Percentiles rank a stretch among this genome's conserved stretches.
These are phyloP conservation scores for Drosophila basisetae DNA, from an alignment of 2,888 invertebrate species.

Conservation along the genomic window DNA sequence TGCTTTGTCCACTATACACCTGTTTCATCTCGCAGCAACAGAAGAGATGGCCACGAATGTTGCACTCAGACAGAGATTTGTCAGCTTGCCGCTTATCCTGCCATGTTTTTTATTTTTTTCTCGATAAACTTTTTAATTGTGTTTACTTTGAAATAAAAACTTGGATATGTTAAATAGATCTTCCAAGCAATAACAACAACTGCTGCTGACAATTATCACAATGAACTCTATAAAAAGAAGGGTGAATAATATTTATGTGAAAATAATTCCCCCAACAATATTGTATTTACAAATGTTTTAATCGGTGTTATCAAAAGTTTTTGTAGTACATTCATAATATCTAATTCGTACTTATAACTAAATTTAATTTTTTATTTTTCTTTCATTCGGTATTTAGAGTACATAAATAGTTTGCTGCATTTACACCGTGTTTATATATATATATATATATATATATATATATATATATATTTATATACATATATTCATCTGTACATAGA, in stretches of 20 bases:
- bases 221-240: neutral
- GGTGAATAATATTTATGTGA: neutral
- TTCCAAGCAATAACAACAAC: neutral
- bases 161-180: neutral
- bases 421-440: slow-evolving; percentile 36
- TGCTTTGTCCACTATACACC: no score
- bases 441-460: slow-evolving; percentile 11
- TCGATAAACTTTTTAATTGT: neutral
- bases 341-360: slow-evolving; percentile 59
- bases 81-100: slow-evolving; percentile 7
- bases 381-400: slow-evolving; percentile 44
- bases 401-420: slow-evolving; percentile 51
- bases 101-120: slow-evolving; percentile 9
- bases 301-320: slow-evolving; percentile 60
- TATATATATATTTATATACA: slow-evolving; percentile 18
- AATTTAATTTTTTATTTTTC: slow-evolving; percentile 42
- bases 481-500: slow-evolving; percentile 42
- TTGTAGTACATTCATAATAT: slow-evolving; percentile 55
- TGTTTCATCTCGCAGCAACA: slow-evolving; percentile 2
- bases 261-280: neutral
- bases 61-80: no score
- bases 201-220: neutral
- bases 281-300: slow-evolving; percentile 59
- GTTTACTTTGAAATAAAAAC: no score
- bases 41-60: slow-evolving; percentile 18